phyloP scores from a whole-genome alignment of 2,888 invertebrate genomes.

The Harmothoe impar region DNA sequence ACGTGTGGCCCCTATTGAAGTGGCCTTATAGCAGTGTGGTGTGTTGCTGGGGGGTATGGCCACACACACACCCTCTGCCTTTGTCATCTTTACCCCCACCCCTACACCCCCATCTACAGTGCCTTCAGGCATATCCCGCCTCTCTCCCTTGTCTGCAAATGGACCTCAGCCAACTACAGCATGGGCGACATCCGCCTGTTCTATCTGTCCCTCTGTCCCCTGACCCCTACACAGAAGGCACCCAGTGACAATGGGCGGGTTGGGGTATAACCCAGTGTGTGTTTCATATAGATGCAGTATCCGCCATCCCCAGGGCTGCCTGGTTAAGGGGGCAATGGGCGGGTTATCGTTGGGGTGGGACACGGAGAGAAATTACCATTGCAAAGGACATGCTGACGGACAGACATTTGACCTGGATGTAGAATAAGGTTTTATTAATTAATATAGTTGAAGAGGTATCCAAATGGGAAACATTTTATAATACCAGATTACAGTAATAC shows the following conservation, averaged over 20 bases:
- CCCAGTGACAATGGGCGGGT: neutral
- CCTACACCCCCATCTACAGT: neutral
- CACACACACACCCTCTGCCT: neutral
- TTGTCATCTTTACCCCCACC: neutral
- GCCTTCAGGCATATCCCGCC: slow-evolving; percentile 32
- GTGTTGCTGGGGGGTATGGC: neutral
- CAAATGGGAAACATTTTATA: too few relatives aligned
- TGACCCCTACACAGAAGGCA: too few relatives aligned
- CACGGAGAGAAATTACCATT: too few relatives aligned
- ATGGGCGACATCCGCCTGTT: neutral
- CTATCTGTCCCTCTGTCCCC: neutral
- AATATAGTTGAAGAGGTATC: too few relatives aligned
- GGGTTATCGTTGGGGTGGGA: neutral
- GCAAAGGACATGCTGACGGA: too few relatives aligned
- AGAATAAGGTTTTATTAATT: too few relatives aligned
- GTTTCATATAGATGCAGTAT: neutral
- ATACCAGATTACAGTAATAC: too few relatives aligned
- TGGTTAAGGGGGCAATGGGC: neutral
- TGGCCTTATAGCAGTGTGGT: neutral
- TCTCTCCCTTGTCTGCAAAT: slow-evolving; percentile 23
- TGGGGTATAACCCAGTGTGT: neutral
- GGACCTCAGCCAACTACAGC: slow-evolving; percentile 30
- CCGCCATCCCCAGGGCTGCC: neutral
- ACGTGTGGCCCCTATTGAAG: slow-evolving; percentile 27
- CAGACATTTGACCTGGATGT: too few relatives aligned